Conservation (phyloP, 2,797 vertebrate genomes). For the Decapterus maruadsi region DNA sequence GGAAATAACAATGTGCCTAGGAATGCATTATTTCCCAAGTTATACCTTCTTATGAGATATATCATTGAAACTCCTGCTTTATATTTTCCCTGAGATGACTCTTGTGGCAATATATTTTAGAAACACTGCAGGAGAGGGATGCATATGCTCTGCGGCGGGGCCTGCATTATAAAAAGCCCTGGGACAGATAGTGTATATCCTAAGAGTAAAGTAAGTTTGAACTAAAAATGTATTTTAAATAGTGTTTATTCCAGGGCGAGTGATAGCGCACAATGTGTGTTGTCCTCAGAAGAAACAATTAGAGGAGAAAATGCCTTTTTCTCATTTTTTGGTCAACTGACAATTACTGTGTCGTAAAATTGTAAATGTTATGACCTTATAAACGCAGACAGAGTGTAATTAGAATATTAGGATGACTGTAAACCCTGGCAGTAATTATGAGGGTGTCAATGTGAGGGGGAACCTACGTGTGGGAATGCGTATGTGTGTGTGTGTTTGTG, state of each 20-base stretch:
- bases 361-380: slow-evolving; percentile 65
- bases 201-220: slow-evolving; percentile 7
- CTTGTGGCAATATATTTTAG: slow-evolving; percentile 36
- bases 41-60: slow-evolving; percentile 51
- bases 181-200: slow-evolving; percentile 1
- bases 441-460: slow-evolving; percentile 45
- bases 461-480: slow-evolving; percentile 25
- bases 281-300: slow-evolving; percentile 48
- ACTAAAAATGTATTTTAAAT: slow-evolving; percentile 31
- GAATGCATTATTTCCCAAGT: slow-evolving; percentile 40
- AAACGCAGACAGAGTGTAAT: slow-evolving; percentile 61
- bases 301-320: slow-evolving; percentile 36
- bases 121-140: slow-evolving; percentile 50
- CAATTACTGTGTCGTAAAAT: slow-evolving; percentile 58
- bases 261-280: neutral
- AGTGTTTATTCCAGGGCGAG: slow-evolving; percentile 7
- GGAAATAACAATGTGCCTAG: slow-evolving; percentile 48
- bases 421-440: slow-evolving; percentile 61
- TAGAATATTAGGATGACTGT: slow-evolving; percentile 67
- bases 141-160: neutral
- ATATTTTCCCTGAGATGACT: slow-evolving; percentile 49
- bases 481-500: slow-evolving; percentile 28
- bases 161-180: slow-evolving; percentile 12
- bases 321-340: slow-evolving; percentile 58
- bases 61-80: slow-evolving; percentile 35